Percentiles rank a stretch among this genome's conserved stretches.
phyloP scores from a whole-genome alignment of 2,797 vertebrate genomes.

The Cyprinella venusta region DNA sequence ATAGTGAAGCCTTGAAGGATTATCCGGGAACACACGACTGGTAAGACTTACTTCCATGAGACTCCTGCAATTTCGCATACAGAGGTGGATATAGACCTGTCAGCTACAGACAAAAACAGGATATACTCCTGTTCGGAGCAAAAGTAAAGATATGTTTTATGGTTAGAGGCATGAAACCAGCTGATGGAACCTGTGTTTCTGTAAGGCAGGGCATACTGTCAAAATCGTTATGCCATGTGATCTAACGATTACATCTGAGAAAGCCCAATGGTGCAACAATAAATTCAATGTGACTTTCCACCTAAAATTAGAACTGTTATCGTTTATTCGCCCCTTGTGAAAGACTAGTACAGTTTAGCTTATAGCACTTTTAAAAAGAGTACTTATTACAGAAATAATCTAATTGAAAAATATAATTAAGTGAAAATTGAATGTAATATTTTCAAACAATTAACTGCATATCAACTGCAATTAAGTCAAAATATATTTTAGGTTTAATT shows the following conservation, averaged over 20 bases:
- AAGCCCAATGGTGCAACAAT: neutral
- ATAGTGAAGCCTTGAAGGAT: constrained; percentile 38
- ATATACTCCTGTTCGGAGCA: constrained; percentile 2
- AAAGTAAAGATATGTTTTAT: constrained; percentile 12
- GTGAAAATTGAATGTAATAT: too few species aligned
- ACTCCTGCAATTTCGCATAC: constrained; percentile 31
- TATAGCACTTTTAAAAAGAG: neutral
- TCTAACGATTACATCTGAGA: neutral
- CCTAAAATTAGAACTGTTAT: neutral
- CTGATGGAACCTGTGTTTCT: neutral
- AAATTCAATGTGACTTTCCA: neutral
- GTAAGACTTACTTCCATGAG: constrained; percentile 43
- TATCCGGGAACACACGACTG: constrained; percentile 50
- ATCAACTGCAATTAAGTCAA: too few species aligned
- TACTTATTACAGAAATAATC: neutral
- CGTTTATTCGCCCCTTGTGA: neutral
- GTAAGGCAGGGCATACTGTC: neutral
- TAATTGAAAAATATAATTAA: too few species aligned
- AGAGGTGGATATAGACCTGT: constrained; percentile 36
- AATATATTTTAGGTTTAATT: too few species aligned
- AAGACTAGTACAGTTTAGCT: neutral
- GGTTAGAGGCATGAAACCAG: neutral
- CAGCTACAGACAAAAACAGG: constrained; percentile 28
- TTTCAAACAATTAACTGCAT: too few species aligned
- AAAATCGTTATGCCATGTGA: neutral